Evolutionary conservation across 2,797 vertebrate genomes (phyloP).

Genomic region (Macroramphosus scolopax): DNA sequence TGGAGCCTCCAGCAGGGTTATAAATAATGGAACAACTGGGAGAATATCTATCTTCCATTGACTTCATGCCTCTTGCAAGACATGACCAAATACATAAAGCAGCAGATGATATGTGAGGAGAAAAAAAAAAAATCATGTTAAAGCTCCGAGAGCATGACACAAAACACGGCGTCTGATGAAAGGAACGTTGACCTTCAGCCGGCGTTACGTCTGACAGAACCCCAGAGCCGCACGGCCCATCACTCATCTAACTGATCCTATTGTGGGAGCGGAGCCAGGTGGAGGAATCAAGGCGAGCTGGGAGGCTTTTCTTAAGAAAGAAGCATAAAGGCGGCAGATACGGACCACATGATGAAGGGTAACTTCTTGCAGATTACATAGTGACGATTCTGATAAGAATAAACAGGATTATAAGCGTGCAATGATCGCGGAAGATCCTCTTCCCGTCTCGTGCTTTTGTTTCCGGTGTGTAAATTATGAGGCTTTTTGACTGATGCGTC

Average conservation of each 20-base stretch:
- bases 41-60: too few species aligned
- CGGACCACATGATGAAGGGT: too few species aligned
- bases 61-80: too few species aligned
- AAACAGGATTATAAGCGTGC: too few species aligned
- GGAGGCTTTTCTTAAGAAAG: not conserved
- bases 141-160: slow-evolving; percentile 35
- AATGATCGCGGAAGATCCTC: too few species aligned
- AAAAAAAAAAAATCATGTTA: slow-evolving; percentile 16
- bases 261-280: slow-evolving; percentile 45
- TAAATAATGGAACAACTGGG: too few species aligned
- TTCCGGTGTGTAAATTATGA: too few species aligned
- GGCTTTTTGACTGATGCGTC: too few species aligned
- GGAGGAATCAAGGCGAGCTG: slow-evolving; percentile 24
- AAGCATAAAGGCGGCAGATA: not conserved
- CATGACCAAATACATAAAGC: slow-evolving; percentile 18
- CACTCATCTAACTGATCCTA: slow-evolving; percentile 38
- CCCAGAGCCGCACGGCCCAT: slow-evolving; percentile 32
- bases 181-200: slow-evolving; percentile 56
- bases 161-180: slow-evolving; percentile 41
- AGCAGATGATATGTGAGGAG: slow-evolving; percentile 5
- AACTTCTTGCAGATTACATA: too few species aligned
- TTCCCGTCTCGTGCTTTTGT: too few species aligned
- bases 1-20: too few species aligned
- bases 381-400: too few species aligned
- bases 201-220: slow-evolving; percentile 30